These are phyloP conservation scores for Peucedramus taeniatus DNA, from an alignment of 2,113 vertebrate genomes.

Conservation along the genomic window DNA sequence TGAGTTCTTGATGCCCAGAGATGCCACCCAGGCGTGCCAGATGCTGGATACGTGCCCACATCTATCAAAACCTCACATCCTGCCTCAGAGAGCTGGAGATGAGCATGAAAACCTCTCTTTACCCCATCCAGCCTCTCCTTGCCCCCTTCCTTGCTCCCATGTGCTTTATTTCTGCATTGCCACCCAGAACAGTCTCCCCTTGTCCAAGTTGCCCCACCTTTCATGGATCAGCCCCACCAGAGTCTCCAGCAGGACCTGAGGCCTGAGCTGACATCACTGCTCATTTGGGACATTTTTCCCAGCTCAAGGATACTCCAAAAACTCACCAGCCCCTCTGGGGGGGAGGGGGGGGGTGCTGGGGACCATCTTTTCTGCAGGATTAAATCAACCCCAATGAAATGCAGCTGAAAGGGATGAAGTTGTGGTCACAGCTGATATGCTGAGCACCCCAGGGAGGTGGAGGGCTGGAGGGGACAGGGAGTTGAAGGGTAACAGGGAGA, in stretches of 20 bases:
- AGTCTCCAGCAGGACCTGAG: not conserved
- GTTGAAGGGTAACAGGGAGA: not conserved
- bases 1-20: not conserved
- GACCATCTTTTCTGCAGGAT: not conserved
- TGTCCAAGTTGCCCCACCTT: rapidly evolving
- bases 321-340: rapidly evolving
- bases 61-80: not conserved
- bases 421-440: not conserved
- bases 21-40: not conserved
- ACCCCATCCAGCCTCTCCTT: not conserved
- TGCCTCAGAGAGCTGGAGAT: not conserved
- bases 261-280: not conserved
- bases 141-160: rapidly evolving
- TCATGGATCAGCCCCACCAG: not conserved
- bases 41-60: not conserved
- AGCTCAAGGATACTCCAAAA: not conserved
- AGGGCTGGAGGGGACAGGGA: not conserved
- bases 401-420: not conserved
- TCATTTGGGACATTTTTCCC: not conserved
- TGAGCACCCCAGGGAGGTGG: not conserved
- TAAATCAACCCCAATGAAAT: not conserved
- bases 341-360: rapidly evolving
- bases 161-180: not conserved
- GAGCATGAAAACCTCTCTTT: not conserved
- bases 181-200: not conserved